Evolutionary conservation across 2,888 invertebrate species (phyloP), one percentile per base, ranked within the genome.

Genomic region (Nemurella pictetii): DNA sequence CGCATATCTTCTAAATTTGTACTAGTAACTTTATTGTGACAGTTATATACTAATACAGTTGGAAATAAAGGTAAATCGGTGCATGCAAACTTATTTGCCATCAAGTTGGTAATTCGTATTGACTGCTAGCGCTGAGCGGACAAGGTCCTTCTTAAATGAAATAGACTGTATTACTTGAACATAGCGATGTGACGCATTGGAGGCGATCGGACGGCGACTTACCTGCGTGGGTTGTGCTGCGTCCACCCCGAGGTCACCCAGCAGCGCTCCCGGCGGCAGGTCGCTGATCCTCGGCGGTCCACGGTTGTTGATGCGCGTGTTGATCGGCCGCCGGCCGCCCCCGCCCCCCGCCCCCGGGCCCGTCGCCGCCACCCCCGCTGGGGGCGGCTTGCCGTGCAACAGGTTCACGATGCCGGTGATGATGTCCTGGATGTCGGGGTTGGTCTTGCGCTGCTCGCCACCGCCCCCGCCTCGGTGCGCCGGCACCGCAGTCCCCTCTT

Each of bases 331-430:
- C 20, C 92, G 89, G 0, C 94, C 94, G 0, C 93, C 93, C 87
- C 1, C 55, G 20, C 55, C 55, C n/a, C n/a, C n/a, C n/a, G 89
- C 35, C 88, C 87, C 1, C 92, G 32, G 75, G 28, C 83, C 72
- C 25, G 84, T 84, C 1, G 77, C 55, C 25, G 84, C 77, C n/a
- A 85, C 85, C 20, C 86, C 85, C 94, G 94, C 0, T 95, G 96
- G 0, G 95, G 95, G 89, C 94, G 95, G 0, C 74, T 97, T 97
- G 0, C 97, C 97, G 87, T 97, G 97, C 0, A 97, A 91, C 15
- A 97, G 90, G 89, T 97, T 97, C 0, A 97, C 97, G 82, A 97
- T 95, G 9, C 97, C 97, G 0, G 96, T 96, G 55, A 97, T 96
- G 35, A 97, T 97, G 88, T 97, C 97, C 89, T 97, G 96, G 85